phyloP scores from a whole-genome alignment of 2,888 invertebrate genomes.

The Eupithecia abbreviata region DNA sequence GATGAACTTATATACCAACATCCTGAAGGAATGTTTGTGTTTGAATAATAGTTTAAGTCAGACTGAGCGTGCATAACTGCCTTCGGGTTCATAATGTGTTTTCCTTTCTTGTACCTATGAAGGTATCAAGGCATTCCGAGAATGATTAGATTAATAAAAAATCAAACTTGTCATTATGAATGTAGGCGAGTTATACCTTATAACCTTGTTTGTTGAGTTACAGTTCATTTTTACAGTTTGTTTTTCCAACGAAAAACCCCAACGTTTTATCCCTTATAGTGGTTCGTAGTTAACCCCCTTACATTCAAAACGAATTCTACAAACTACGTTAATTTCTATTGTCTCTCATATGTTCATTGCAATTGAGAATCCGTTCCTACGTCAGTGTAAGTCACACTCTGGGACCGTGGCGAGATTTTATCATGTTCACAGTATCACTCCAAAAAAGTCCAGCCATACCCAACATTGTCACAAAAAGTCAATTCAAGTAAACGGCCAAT shows the following conservation, averaged over 20 bases:
- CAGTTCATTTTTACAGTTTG: no score
- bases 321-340: neutral
- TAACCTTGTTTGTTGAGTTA: neutral
- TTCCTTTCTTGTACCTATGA: no score
- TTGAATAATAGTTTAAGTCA: neutral
- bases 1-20: no score
- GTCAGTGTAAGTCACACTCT: neutral
- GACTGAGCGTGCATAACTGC: no score
- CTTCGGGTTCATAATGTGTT: neutral
- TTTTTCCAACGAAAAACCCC: neutral
- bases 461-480: neutral
- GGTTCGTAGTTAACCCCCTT: neutral
- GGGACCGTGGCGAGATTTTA: neutral
- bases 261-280: neutral
- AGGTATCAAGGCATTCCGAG: no score
- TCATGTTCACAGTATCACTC: neutral
- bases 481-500: conserved; percentile 3
- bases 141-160: no score
- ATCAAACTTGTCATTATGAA: neutral
- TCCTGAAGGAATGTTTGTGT: neutral
- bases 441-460: neutral
- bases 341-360: neutral
- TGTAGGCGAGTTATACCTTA: neutral
- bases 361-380: neutral
- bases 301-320: neutral